These are phyloP conservation scores for Acanthurus lineatus DNA, from an alignment of 2,797 vertebrate species.

Conservation along the genomic window DNA sequence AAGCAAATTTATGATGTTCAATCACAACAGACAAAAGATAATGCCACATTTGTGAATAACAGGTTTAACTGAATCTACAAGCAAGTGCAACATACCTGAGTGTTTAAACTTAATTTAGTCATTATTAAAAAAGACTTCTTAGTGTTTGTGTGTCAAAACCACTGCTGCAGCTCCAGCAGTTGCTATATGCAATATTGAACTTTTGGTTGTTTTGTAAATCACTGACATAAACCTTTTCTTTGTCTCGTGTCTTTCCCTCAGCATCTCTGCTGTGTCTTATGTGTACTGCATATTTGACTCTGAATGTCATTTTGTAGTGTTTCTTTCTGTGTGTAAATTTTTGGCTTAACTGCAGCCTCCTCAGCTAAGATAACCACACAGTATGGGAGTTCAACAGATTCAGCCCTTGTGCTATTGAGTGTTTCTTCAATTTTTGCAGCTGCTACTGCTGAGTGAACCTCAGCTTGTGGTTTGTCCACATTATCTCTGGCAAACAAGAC, in stretches of 20 bases:
- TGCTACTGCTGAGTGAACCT: slow-evolving; percentile 33
- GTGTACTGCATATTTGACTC: not conserved
- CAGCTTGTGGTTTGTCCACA: slow-evolving; percentile 43
- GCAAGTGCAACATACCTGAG: too few species aligned
- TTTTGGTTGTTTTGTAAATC: not conserved
- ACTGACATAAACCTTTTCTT: not conserved
- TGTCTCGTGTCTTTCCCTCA: not conserved
- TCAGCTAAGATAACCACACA: slow-evolving; percentile 1
- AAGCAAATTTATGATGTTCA: too few species aligned
- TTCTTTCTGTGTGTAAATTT: not conserved
- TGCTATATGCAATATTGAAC: not conserved
- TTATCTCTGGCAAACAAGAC: slow-evolving; percentile 61
- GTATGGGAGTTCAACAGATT: slow-evolving; percentile 16
- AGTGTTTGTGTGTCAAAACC: too few species aligned
- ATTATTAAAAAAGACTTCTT: too few species aligned
- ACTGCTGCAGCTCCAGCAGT: too few species aligned
- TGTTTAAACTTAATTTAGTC: too few species aligned
- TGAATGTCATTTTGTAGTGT: not conserved
- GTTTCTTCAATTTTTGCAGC: slow-evolving; percentile 49
- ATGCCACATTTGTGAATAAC: too few species aligned
- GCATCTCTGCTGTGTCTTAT: not conserved
- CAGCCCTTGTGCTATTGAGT: slow-evolving; percentile 5
- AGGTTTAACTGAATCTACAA: too few species aligned
- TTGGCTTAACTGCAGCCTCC: not conserved
- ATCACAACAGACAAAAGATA: too few species aligned